These are phyloP conservation scores for Gortyna flavago DNA, from an alignment of 2,888 invertebrate genomes.

Conservation along the genomic window DNA sequence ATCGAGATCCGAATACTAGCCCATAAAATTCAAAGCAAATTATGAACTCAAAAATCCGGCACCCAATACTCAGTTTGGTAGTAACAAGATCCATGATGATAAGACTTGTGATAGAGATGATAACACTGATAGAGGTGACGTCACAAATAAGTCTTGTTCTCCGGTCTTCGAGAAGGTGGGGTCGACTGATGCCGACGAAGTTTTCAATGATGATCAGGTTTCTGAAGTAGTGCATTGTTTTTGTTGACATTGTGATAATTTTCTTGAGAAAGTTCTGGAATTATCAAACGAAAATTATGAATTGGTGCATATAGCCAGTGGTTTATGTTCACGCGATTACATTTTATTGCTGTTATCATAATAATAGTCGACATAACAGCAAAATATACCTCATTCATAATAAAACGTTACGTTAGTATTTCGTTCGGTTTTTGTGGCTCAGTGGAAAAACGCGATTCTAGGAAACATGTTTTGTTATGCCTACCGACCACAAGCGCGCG, in stretches of 20 bases:
- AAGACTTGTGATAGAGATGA: constrained; percentile 46
- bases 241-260: constrained; percentile 29
- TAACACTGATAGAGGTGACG: constrained; percentile 56
- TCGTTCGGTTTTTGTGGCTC: background rate
- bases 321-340: background rate
- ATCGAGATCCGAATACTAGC: constrained; percentile 64
- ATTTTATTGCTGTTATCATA: background rate
- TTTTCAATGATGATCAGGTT: constrained; percentile 73
- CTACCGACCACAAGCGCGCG: background rate
- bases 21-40: constrained; percentile 65
- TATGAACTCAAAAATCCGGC: constrained; percentile 58
- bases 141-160: constrained; percentile 68
- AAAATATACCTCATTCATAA: background rate
- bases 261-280: background rate
- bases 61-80: constrained; percentile 28
- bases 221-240: constrained; percentile 64
- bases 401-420: background rate
- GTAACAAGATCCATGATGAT: constrained; percentile 65
- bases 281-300: background rate
- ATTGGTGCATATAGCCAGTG: background rate
- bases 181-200: constrained; percentile 77
- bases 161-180: constrained; percentile 68
- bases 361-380: background rate
- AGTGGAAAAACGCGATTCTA: background rate
- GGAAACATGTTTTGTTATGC: background rate